Evolutionary conservation across 1,140 invertebrate genomes (phyloP).

Genomic region (Orchestia grillus): DNA sequence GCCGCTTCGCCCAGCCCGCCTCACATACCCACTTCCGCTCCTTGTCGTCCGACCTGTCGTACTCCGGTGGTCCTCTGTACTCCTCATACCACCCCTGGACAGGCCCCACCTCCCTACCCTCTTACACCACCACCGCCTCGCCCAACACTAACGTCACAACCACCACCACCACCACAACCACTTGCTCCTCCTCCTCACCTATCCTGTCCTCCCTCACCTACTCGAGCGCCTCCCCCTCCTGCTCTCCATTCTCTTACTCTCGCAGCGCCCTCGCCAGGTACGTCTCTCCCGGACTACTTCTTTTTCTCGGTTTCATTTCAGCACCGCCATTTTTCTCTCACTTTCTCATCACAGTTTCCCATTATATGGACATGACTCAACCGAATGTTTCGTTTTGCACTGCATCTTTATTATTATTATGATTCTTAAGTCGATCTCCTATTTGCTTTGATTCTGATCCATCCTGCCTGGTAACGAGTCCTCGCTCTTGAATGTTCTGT

Average conservation of each 20-base stretch:
- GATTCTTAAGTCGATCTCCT: neutral
- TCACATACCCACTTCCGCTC: slow-evolving; percentile 67
- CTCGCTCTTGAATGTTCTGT: neutral
- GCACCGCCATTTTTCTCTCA: neutral
- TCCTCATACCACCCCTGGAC: slow-evolving; percentile 23
- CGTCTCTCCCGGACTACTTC: neutral
- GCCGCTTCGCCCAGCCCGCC: slow-evolving; percentile 68
- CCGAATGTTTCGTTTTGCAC: neutral
- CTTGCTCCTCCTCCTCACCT: neutral
- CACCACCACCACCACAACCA: slow-evolving; percentile 52
- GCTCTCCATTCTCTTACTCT: slow-evolving; percentile 15
- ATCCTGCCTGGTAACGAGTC: neutral
- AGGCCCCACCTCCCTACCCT: slow-evolving; percentile 47
- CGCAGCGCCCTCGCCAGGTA: slow-evolving; percentile 21
- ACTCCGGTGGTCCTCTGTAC: slow-evolving; percentile 45
- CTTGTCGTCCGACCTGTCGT: slow-evolving; percentile 66
- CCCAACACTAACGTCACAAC: neutral
- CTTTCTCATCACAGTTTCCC: neutral
- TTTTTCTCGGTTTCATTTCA: neutral
- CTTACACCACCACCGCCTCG: slow-evolving; percentile 10
- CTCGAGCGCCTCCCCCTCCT: neutral
- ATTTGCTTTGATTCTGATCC: neutral
- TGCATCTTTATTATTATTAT: too few relatives aligned
- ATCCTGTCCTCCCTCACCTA: slow-evolving; percentile 27
- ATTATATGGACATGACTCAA: neutral